Evolutionary conservation across 2,113 vertebrate species (phyloP).

Genomic region (Ivindomyrus marchei): DNA sequence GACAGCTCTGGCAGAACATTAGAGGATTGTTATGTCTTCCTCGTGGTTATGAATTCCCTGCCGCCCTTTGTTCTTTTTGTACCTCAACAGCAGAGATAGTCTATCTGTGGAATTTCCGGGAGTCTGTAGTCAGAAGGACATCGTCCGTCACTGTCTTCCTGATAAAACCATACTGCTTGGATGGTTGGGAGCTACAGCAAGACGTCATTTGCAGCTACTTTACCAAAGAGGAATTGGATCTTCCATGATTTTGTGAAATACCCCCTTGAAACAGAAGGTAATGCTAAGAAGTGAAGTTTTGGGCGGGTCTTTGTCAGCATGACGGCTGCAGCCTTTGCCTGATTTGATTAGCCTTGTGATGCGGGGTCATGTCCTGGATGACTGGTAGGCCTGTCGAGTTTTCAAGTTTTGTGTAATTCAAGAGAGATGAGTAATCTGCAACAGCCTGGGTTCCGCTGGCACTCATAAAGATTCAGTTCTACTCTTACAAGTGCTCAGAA

Average conservation of each 20-base stretch:
- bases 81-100: slow-evolving; percentile 28
- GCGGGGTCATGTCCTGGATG: not conserved
- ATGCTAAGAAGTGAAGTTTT: not conserved
- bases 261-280: not conserved
- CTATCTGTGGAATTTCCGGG: slow-evolving; percentile 46
- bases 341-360: not conserved
- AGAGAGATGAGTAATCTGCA: not conserved
- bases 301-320: not conserved
- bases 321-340: not conserved
- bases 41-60: not conserved
- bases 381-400: not conserved
- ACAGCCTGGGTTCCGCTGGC: not conserved
- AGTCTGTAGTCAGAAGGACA: slow-evolving; percentile 30
- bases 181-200: not conserved
- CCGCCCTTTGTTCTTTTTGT: slow-evolving; percentile 25
- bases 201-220: not conserved
- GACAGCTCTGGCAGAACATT: not conserved
- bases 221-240: not conserved
- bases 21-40: slow-evolving; percentile 39
- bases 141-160: not conserved
- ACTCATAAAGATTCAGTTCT: not conserved
- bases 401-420: not conserved
- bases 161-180: not conserved
- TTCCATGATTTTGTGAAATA: not conserved
- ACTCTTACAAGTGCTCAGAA: not conserved